Base-by-base conservation (phyloP, 2,797 vertebrate species). In the Argya squamiceps region DNA sequence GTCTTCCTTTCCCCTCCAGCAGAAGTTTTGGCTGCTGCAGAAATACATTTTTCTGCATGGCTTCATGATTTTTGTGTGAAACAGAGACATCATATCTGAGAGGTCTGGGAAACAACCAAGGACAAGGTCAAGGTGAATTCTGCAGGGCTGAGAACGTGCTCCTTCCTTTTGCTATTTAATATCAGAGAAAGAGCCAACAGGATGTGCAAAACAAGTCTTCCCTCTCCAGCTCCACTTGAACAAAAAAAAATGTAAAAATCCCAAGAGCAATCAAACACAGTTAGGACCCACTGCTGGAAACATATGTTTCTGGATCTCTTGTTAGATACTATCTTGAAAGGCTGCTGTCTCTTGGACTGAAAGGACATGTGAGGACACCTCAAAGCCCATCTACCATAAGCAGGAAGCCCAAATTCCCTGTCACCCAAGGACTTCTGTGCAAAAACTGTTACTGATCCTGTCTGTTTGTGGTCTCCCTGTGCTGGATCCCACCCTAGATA, bases 311-410 rank as follows among this genome's bases (percentile, higher is more conserved):
- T 82, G 56, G 36, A 85, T 70, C 3, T 77, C 82, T 87, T 60
- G 43, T 70, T 46, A 74, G 84, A 78, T 26, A 20, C 4, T 64
- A 5, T 23, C 29, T 67, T 65, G 53, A 81, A 53, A 58, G 29
- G 39, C 29, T 86, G 53, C 32, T 80, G 8, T 3, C 41, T 58
- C 24, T 79, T 39, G 47, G 29, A 68, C 59, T 29, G n/a, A 60
- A 64, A 78, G 52, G 53, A 52, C 0, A 1, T 2, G 9, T 0
- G 0, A 60, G 14, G 6, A 6, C 41, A 46, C 17, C 43, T 71
- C 58, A 46, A 56, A 89, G 44, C 11, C 26, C 26, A 47, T 19
- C 34, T 79, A 37, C 64, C n/a, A 14, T 4, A 11, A 74, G 50
- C 22, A 63, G 43, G 67, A 81, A 73, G 46, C 18, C 43, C 32